Evolutionary conservation across 2,888 invertebrate species (phyloP).

Genomic region (Kryphioiulus occultus): DNA sequence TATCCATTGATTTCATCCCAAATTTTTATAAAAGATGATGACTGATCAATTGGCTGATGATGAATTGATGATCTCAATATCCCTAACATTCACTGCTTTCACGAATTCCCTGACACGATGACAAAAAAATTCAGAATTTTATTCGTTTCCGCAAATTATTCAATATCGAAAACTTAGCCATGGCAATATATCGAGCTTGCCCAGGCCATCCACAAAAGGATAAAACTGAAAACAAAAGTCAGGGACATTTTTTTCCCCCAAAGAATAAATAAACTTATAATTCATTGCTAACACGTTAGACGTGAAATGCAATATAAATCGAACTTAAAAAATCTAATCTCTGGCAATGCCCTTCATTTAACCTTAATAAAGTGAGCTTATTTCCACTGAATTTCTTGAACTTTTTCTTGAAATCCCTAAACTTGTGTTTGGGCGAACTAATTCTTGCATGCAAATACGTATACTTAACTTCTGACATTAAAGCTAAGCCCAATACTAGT

Average conservation of each 20-base stretch:
- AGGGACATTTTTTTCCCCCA: not conserved
- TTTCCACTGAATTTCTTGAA: no score
- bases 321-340: not conserved
- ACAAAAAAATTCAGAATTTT: no score
- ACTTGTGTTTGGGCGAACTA: not conserved
- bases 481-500: not conserved
- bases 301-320: not conserved
- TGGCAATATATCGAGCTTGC: no score
- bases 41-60: no score
- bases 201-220: no score
- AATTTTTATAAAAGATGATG: no score
- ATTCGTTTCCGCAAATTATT: no score
- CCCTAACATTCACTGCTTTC: no score
- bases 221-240: not conserved
- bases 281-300: not conserved
- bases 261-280: not conserved
- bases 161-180: no score
- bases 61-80: no score
- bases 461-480: not conserved
- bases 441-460: not conserved
- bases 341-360: not conserved
- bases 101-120: no score
- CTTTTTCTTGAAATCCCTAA: not conserved
- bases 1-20: no score
- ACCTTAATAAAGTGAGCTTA: not conserved